Base-by-base conservation (phyloP, 2,797 vertebrate species). In the Clangula hyemalis region DNA sequence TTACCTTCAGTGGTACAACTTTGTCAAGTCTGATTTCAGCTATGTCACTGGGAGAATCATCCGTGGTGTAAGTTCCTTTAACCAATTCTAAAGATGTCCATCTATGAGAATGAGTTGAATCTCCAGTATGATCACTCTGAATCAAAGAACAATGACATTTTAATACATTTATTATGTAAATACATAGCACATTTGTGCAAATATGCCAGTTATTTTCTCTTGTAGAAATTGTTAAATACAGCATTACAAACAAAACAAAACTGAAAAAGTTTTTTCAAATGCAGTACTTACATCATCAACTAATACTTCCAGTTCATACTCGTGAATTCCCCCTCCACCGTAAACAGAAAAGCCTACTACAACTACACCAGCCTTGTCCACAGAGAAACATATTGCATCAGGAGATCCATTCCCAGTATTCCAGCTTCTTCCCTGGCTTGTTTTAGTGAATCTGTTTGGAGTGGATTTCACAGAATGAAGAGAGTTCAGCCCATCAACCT, bases 381-480 rank as follows among this genome's bases (percentile, higher is more conserved):
- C 99, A 20, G 98, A 99, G 97, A 99, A 98, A 96, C 99, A 99
- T 97, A 99, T 99, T 89, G 99, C 99, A 96, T 99, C 99, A 11
- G 99, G 99, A 6, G 99, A 99, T 65, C 99, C 99, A 41, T 99
- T 99, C 56, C 99, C 99, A 6, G 99, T 99, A 97, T 99, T 99
- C 99, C 99, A 99, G 94, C 99, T 99, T 95, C 99, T 98, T 82
- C 99, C 99, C 92, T 99, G 99, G 97, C 99, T 99, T 39, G 99
- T 99, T 98, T 99, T 99, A 83, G 99, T 99, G 96, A 99, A 99
- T 82, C 99, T 98, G 95, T 99, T 99, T 57, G 99, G 98, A 82
- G 99, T 99, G 34, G 99, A 98, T 97, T 99, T 99, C 77, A 99
- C 99, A 7, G 99, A 99, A 95, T 99, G 99, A 13, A 99, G 98